Base-by-base conservation (phyloP, 2,113 vertebrate genomes). In the Callipepla californica region DNA sequence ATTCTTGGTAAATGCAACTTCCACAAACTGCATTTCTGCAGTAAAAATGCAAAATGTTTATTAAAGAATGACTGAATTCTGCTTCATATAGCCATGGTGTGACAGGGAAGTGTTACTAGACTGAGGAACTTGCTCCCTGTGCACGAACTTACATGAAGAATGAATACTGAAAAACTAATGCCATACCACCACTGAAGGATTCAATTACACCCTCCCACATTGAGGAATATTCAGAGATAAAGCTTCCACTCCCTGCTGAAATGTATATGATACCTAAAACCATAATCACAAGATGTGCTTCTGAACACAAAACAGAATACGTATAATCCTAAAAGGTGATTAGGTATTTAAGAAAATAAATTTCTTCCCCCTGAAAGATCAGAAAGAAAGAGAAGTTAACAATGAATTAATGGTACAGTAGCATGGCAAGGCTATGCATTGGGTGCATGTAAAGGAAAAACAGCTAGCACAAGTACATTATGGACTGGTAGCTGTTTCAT, bases 301-400 rank as follows among this genome's bases (percentile, higher is more conserved):
- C 88, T 91, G 67, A 87, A 89, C 36, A 58, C 22, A 81, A 93
- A 23, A 91, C 11, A 94, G 45, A 92, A 67, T 18, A 87, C 6
- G 3, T 32, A 50, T 82, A 92, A 89, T 93, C 59, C 67, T 91
- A 87, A 87, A 62, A 91, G 30, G 7, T 80, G 28, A 82, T 89
- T 80, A 89, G 2, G 10, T n/a, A 83, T 73, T 91, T 89, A 76
- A 82, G 42, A 82, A 92, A 94, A 95, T 53, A 90, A 79, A 6
- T 92, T 74, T 85, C 63, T 91, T 89, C 63, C 67, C 32, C 68
- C 55, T 93, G 72, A 93, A 92, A 89, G 70, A 83, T 18, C 80
- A 87, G 78, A 93, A 83, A 91, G 61, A 93, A 91, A 85, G 45
- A 79, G 57, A 89, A 55, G 42, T 92, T 92, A 93, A 79, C 13